Evolutionary conservation across 2,113 vertebrate genomes (phyloP), one percentile per base, ranked within the genome.

Genomic region (Lota lota): DNA sequence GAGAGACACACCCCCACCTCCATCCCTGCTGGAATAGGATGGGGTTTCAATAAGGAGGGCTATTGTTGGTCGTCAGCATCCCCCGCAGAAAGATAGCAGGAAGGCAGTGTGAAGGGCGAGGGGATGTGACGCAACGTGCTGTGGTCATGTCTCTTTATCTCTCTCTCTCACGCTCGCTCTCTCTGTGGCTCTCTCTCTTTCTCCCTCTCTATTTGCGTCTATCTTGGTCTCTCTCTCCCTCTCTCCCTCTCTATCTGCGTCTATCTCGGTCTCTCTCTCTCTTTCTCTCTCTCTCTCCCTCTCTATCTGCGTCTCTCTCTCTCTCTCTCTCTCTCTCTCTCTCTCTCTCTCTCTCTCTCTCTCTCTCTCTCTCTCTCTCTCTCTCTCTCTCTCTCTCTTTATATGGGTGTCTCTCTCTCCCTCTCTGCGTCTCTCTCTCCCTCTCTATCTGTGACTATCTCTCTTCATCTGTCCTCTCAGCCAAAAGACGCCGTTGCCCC

Each of bases 31-130:
- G 85, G 88, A 86, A 92, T 89, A 88, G 84, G 84, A 85, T 24
- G 79, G 76, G 24, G 82, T 87, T 90, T 87, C 80, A 84, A 82
- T 81, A 87, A 86, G 81, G 74, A 56, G 66, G 69, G 61, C 78
- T 79, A 83, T 85, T 87, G 83, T 84, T 81, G 72, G 47, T 69
- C 80, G 61, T 79, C 83, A 76, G 76, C 80, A 78, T 85, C 83
- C 54, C n/a, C n/a, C 64, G 66, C 60, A 76, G 85, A 22, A 19
- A 40, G 22, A 28, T 68, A 57, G 21, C 79, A 60, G 56, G 56
- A 22, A 68, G 18, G 54, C 33, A 56, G 12, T 50, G 40, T 50
- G n/a, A n/a, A n/a, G n/a, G n/a, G n/a, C n/a, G n/a, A n/a, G n/a
- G n/a, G 50, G 50, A 53, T 53, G 53, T 14, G n/a, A 54, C 53